phyloP scores from a whole-genome alignment of 1,140 invertebrate species.

The Cherax quadricarinatus region DNA sequence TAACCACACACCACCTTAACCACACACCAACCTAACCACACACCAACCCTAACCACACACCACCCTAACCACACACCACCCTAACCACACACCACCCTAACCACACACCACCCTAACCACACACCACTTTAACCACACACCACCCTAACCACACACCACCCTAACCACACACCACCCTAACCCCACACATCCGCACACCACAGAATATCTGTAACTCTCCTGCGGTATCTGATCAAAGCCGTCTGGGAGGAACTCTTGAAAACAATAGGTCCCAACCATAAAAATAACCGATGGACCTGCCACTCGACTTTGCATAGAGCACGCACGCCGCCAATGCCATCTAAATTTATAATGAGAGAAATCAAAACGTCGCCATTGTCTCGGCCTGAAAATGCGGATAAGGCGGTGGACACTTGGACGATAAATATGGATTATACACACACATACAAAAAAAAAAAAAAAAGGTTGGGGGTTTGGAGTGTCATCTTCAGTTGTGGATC shows the following conservation, averaged over 20 bases:
- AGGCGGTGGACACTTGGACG: conserved; percentile 24
- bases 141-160: too few relatives aligned
- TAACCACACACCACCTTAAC: too few relatives aligned
- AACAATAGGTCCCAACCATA: conserved; percentile 25
- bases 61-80: too few relatives aligned
- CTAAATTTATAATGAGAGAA: conserved; percentile 60
- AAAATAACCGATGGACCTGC: conserved; percentile 34
- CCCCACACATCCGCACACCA: too few relatives aligned
- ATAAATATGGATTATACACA: neutral
- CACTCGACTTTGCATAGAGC: conserved; percentile 40
- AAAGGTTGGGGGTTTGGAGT: neutral
- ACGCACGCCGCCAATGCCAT: conserved; percentile 45
- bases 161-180: too few relatives aligned
- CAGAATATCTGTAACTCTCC: neutral
- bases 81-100: too few relatives aligned
- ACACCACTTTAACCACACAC: too few relatives aligned
- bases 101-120: too few relatives aligned
- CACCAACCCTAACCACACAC: too few relatives aligned
- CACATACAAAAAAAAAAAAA: neutral
- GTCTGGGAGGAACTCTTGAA: conserved; percentile 10
- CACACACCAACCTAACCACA: too few relatives aligned
- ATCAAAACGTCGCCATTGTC: conserved; percentile 35
- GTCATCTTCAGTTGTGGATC: neutral
- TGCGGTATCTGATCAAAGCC: conserved; percentile 3
- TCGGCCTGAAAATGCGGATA: conserved; percentile 30